Evolutionary conservation across 2,797 vertebrate genomes (phyloP), one percentile per base, ranked within the genome.

Genomic region (Parauchenoglanis punctatus): DNA sequence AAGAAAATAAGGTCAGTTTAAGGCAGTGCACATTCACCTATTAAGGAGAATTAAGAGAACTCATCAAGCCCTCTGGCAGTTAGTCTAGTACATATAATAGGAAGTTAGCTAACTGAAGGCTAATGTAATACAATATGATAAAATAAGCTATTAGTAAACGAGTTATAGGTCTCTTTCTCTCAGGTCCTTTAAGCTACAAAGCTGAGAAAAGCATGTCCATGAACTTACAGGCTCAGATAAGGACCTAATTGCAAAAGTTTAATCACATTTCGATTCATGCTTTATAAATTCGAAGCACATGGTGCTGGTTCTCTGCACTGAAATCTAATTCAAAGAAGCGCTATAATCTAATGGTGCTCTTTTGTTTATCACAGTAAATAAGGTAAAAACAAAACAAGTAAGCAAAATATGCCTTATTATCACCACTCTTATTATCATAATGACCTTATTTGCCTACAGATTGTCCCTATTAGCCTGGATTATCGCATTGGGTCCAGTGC

Each of bases 321-420:
- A 90, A 94, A 94, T 92, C 90, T 90, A 93, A 94, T 94, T 93
- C 87, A 92, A 94, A 92, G 90, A 92, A 91, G 93, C 88, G 85
- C 87, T 88, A 86, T 92, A 92, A 92, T 95, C 89, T 88, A 91
- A 93, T 88, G 90, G 44, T 76, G 87, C 90, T 84, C 84, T 85
- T 91, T 91, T 84, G 80, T 91, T 92, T 87, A 91, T 93, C 82
- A 85, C 85, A 89, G 90, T 92, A 90, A 83, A 93, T 91, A 90
- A 83, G 91, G 93, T 86, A 91, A 92, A 93, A 94, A 92, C 92
- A 96, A 94, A 95, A 94, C 95, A 96, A 95, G 92, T 94, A 91
- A 88, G 91, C 93, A 90, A 92, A 94, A 94, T 94, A 90, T 87
- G 92, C 85, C 93, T 95, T 94, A 92, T 96, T 95, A 95, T 93